Conservation (phyloP, 2,797 vertebrate genomes). For the Cossypha niveicapilla region DNA sequence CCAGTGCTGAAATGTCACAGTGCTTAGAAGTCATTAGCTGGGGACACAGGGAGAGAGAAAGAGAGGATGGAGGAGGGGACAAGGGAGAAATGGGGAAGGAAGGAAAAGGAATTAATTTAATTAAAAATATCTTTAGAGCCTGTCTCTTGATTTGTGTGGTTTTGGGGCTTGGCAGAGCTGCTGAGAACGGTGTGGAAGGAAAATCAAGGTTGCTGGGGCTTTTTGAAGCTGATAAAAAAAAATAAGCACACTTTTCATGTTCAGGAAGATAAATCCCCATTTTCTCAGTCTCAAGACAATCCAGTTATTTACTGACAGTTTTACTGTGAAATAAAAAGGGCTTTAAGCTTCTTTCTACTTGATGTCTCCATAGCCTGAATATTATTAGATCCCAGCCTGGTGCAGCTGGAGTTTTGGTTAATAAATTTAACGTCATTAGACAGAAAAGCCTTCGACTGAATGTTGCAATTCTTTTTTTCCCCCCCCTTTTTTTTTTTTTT, state of each 20-base stretch:
- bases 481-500: neutral
- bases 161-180: constrained; percentile 65
- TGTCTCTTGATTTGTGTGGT: constrained; percentile 63
- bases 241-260: constrained; percentile 63
- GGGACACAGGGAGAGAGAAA: constrained; percentile 62
- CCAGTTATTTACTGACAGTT: constrained; percentile 69
- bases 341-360: constrained; percentile 66
- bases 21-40: constrained; percentile 75
- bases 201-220: constrained; percentile 54
- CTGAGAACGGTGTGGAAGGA: constrained; percentile 52
- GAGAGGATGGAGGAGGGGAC: constrained; percentile 50
- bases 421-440: constrained; percentile 66
- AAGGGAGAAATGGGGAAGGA: constrained; percentile 47
- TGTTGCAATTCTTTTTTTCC: constrained; percentile 16
- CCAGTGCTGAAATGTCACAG: constrained; percentile 69
- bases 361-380: constrained; percentile 65
- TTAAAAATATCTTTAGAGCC: constrained; percentile 67
- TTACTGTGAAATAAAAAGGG: constrained; percentile 63
- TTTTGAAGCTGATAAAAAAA: constrained; percentile 57
- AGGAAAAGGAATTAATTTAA: constrained; percentile 70
- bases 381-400: constrained; percentile 67
- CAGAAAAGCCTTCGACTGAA: constrained; percentile 49
- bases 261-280: constrained; percentile 62
- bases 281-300: constrained; percentile 68
- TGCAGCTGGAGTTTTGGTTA: constrained; percentile 63